Evolutionary conservation across 2,113 vertebrate genomes (phyloP).

Genomic region (Nycticebus coucang): DNA sequence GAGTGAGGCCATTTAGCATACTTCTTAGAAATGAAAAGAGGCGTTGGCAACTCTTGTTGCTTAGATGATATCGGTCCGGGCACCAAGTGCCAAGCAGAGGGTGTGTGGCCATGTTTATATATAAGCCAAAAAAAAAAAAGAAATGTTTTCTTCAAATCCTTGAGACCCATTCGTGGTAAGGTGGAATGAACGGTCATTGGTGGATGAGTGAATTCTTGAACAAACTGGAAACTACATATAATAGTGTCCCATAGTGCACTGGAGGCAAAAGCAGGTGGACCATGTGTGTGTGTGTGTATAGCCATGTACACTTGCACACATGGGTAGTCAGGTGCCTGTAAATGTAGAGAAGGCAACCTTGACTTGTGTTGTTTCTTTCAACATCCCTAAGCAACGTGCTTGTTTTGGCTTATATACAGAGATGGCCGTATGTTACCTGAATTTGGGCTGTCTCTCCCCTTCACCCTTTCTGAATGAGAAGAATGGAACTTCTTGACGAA

Average conservation of each 20-base stretch:
- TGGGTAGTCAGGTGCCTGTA: not conserved
- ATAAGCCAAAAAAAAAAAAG: constrained; percentile 84
- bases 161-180: not conserved
- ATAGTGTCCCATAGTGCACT: not conserved
- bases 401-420: constrained; percentile 75
- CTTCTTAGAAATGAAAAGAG: constrained; percentile 76
- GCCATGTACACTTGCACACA: not conserved
- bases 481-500: not conserved
- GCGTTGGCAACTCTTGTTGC: constrained; percentile 80
- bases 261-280: not conserved
- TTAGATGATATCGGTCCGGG: constrained; percentile 88
- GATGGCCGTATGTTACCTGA: not conserved
- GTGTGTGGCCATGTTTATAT: constrained; percentile 86
- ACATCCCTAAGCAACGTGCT: not conserved
- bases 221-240: not conserved
- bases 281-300: not conserved
- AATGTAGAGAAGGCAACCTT: not conserved
- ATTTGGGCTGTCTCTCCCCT: constrained; percentile 29
- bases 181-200: not conserved
- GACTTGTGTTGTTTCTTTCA: not conserved
- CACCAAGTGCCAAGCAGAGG: constrained; percentile 58
- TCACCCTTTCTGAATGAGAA: constrained; percentile 34
- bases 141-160: constrained; percentile 77
- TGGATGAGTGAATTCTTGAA: not conserved
- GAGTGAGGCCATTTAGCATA: constrained; percentile 75